These are phyloP conservation scores for Platyscapa corneri DNA, from an alignment of 1,140 invertebrate species.

Conservation along the genomic window DNA sequence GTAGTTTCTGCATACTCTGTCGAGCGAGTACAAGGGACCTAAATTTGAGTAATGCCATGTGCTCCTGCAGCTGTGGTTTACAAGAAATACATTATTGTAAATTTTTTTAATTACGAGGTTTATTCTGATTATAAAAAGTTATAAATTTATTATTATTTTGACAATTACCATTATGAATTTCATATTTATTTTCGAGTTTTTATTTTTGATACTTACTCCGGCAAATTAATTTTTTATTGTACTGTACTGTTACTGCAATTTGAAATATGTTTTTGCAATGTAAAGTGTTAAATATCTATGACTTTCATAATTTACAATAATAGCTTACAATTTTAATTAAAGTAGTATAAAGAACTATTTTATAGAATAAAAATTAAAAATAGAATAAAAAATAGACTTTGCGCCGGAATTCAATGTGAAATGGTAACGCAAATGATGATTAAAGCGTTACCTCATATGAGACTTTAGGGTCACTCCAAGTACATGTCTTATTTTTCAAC, in stretches of 20 bases:
- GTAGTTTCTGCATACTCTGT: slow-evolving; percentile 31
- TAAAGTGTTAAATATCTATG: background rate
- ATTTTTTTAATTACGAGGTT: background rate
- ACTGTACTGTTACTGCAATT: too few species aligned
- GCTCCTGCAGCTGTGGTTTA: background rate
- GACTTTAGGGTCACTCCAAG: background rate
- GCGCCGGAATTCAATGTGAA: too few species aligned
- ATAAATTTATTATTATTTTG: background rate
- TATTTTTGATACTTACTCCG: background rate
- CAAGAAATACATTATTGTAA: background rate
- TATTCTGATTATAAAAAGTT: background rate
- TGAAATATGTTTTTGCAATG: background rate
- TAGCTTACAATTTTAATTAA: too few species aligned
- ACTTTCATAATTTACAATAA: too few species aligned
- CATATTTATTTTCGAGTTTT: background rate
- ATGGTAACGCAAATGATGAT: background rate
- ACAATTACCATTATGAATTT: background rate
- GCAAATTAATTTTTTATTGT: too few species aligned
- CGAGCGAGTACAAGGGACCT: slow-evolving; percentile 1
- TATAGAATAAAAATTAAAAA: too few species aligned
- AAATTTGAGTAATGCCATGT: slow-evolving; percentile 1
- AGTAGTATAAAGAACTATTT: too few species aligned
- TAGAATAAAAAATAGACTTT: too few species aligned
- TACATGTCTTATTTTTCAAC: background rate
- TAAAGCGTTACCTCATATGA: background rate